Percentiles rank a stretch among this genome's conserved stretches.
These are phyloP conservation scores for Diaphora mendica DNA, from an alignment of 2,888 invertebrate genomes.

Conservation along the genomic window DNA sequence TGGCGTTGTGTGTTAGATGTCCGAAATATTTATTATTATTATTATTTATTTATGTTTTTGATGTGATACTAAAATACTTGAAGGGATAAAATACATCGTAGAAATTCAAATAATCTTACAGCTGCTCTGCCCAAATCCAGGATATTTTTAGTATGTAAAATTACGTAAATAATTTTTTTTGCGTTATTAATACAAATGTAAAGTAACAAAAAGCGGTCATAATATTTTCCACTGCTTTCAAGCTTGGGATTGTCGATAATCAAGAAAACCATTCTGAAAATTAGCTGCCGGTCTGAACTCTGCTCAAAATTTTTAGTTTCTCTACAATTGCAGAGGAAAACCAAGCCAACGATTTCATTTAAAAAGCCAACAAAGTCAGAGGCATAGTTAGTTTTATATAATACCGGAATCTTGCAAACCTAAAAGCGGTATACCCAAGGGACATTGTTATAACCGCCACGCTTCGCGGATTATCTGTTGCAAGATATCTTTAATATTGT, in stretches of 20 bases:
- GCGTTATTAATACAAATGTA: too few species aligned
- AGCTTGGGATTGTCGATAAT: not conserved
- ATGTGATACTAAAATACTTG: too few species aligned
- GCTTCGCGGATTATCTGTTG: constrained; percentile 16
- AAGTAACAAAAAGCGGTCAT: too few species aligned
- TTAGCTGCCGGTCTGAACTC: not conserved
- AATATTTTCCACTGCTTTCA: not conserved
- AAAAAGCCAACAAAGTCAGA: not conserved
- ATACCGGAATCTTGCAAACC: not conserved
- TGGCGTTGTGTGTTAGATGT: too few species aligned
- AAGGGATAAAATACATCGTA: too few species aligned
- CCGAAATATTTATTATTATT: too few species aligned
- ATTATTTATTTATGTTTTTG: too few species aligned
- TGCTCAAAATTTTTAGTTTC: not conserved
- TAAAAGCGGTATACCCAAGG: constrained; percentile 8
- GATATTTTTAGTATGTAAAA: too few species aligned
- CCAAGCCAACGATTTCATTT: not conserved
- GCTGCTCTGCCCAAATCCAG: too few species aligned
- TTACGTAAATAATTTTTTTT: too few species aligned
- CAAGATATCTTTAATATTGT: constrained; percentile 19
- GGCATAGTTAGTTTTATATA: not conserved
- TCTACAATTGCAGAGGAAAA: not conserved
- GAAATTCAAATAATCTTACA: too few species aligned
- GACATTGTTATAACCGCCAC: constrained; percentile 21
- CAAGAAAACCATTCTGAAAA: not conserved